phyloP scores from a whole-genome alignment of 35 echinoderm and acorn worm genomes.

The Chiridota heheva region DNA sequence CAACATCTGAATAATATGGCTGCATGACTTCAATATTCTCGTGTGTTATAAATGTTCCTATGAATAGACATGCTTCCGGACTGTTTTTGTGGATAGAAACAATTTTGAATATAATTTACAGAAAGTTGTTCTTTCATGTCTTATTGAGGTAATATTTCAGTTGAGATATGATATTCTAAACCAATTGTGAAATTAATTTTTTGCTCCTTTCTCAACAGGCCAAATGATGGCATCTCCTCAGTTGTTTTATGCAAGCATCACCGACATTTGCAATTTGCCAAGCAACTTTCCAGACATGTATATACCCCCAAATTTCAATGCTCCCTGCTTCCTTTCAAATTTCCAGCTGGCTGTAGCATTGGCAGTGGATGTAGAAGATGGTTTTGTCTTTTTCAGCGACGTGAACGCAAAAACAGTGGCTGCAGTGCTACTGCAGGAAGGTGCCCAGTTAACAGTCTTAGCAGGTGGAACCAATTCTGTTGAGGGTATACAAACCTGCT shows the following conservation, averaged over 20 bases:
- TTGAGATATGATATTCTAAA: too few relatives aligned
- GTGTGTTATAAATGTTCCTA: too few relatives aligned
- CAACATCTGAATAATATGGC: too few relatives aligned
- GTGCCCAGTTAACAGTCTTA: slow-evolving; percentile 23
- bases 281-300: slow-evolving; percentile 66
- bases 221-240: slow-evolving; percentile 54
- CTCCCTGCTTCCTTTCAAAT: slow-evolving; percentile 63
- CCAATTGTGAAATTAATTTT: too few relatives aligned
- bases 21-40: too few relatives aligned
- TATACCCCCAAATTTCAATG: not conserved
- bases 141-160: too few relatives aligned
- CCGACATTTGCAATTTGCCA: slow-evolving; percentile 61
- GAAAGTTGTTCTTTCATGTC: too few relatives aligned
- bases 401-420: slow-evolving; percentile 26
- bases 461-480: slow-evolving; percentile 60
- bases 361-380: slow-evolving; percentile 49
- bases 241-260: slow-evolving; percentile 48
- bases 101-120: too few relatives aligned
- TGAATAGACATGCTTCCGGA: too few relatives aligned
- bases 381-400: slow-evolving; percentile 74
- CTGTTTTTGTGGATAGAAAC: too few relatives aligned
- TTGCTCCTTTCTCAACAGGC: too few relatives aligned
- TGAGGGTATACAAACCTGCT: slow-evolving; percentile 65
- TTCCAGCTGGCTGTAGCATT: slow-evolving; percentile 50
- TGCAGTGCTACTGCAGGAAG: slow-evolving; percentile 30